Evolutionary conservation across 2,113 vertebrate species (phyloP).

Genomic region (Pluvialis apricaria): DNA sequence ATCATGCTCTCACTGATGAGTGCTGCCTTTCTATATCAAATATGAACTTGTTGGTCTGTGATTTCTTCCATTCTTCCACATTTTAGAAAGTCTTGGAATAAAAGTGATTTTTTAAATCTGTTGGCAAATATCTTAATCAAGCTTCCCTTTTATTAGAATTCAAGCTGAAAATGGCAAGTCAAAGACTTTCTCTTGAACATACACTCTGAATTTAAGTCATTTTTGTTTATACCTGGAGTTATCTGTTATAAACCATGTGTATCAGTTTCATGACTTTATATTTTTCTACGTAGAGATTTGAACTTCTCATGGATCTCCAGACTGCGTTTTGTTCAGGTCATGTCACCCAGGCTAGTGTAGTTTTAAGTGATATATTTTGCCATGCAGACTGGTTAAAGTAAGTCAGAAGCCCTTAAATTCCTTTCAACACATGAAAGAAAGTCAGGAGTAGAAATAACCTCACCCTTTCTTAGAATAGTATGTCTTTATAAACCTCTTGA

Average conservation of each 20-base stretch:
- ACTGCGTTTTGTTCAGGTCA: neutral
- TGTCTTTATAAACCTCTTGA: neutral
- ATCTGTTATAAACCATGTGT: neutral
- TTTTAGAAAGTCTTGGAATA: neutral
- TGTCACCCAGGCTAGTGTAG: neutral
- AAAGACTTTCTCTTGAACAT: neutral
- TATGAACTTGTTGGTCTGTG: neutral
- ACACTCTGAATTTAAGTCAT: neutral
- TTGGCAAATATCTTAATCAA: neutral
- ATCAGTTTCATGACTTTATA: neutral
- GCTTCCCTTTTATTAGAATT: neutral
- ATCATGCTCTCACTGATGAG: neutral
- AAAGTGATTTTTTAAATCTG: neutral
- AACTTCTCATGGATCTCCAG: neutral
- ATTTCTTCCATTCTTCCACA: neutral
- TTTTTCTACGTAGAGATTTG: neutral
- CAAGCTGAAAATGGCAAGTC: neutral
- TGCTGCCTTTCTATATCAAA: neutral
- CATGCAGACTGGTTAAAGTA: neutral
- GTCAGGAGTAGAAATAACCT: neutral
- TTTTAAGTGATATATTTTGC: neutral
- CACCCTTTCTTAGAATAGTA: neutral
- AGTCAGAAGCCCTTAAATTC: neutral
- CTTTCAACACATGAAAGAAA: neutral
- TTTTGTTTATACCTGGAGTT: neutral